Evolutionary conservation across 2,113 vertebrate genomes (phyloP).

Genomic region (Paramormyrops kingsleyae): DNA sequence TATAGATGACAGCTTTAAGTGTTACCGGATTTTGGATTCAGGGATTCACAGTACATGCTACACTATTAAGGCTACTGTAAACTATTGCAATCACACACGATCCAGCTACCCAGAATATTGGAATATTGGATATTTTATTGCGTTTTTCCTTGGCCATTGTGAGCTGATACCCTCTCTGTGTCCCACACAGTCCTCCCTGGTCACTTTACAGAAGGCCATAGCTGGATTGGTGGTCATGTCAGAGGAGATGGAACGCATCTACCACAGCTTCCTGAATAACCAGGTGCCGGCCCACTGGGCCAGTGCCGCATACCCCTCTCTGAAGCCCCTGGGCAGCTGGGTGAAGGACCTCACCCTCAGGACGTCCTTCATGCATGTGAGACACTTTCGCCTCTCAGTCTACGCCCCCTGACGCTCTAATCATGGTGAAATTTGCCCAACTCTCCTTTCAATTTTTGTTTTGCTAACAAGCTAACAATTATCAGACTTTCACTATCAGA

Average conservation of each 20-base stretch:
- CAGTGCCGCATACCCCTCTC: conserved; percentile 61
- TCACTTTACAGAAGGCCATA: conserved; percentile 65
- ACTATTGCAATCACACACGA: neutral
- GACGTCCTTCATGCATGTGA: conserved; percentile 67
- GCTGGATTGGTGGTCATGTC: conserved; percentile 71
- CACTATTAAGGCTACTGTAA: neutral
- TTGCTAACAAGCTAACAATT: neutral
- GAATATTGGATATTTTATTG: neutral
- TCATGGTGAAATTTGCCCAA: neutral
- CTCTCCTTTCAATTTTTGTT: neutral
- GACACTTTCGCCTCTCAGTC: neutral
- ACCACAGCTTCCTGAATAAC: conserved; percentile 71
- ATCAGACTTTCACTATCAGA: too few species aligned
- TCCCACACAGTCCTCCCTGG: conserved; percentile 54
- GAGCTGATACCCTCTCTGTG: neutral
- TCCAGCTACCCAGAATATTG: neutral
- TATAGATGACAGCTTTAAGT: neutral
- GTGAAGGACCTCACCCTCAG: conserved; percentile 66
- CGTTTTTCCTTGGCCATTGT: neutral
- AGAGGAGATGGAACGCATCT: conserved; percentile 72
- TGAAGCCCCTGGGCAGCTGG: conserved; percentile 66
- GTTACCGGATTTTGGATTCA: neutral
- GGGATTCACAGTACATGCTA: neutral
- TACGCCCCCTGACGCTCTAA: neutral
- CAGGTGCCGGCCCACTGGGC: conserved; percentile 60